Base-by-base conservation (phyloP, 2,797 vertebrate species). In the Galaxias olidus region DNA sequence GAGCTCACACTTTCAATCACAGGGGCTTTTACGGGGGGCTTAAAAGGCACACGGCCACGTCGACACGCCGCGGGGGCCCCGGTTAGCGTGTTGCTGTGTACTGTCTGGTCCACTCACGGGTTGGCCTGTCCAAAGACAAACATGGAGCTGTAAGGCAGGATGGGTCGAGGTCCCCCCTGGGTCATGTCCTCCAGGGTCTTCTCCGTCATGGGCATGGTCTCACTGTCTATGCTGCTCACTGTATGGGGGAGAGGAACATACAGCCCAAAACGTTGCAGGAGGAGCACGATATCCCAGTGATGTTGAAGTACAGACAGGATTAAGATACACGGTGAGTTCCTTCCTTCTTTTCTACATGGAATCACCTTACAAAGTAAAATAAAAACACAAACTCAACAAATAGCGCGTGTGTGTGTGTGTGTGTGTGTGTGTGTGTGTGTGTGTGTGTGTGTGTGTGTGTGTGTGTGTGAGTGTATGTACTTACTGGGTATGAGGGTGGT, bases 121-220 rank as follows among this genome's bases (percentile, higher is more conserved):
- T 98, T 98, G 57, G 93, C 91, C 59, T 95, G 95, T 43, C 95
- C 94, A 50, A 98, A 92, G 71, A 98, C 88, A 75, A 98, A 98
- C 96, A 98, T 96, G 75, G 96, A 98, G 19, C 96, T 98, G 83
- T 98, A 96, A 1, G 97, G 96, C 68, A 98, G 90, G 70, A 98
- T 95, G 42, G 95, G 96, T 15, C 91, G 94, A 20, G 95, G 92
- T 18, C 93, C 88, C 0, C 86, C 91, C 69, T 87, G 89, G 0
- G 78, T 86, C 14, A 88, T 60, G 7, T 93, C 94, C n/a, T 93
- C 93, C 0, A 87, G 81, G 0, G 91, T 94, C 81, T 96, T 98
- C 80, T 96, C 95, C 0, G 86, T 86, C 87, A 94, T 96, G n/a
- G 90, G 86, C 63, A 86, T 71, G 0, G 90, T 92, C 61, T 97